Conservation (phyloP, 2,888 invertebrate genomes). For the Hemicrepidius hirtus region DNA sequence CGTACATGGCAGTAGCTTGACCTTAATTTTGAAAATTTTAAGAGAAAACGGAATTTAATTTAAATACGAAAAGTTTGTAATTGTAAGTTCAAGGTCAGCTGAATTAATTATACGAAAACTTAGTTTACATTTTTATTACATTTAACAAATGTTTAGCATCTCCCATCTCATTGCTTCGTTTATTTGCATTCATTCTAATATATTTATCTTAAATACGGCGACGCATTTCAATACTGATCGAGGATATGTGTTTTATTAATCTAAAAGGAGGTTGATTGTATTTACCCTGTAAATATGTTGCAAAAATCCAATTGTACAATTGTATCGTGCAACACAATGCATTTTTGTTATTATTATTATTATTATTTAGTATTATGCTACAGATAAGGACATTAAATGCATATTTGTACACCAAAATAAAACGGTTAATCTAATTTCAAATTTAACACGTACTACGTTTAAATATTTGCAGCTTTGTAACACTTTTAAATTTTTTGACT, state of each 20-base stretch:
- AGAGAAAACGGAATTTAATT: too few species aligned
- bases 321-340: constrained; percentile 20
- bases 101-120: constrained; percentile 11
- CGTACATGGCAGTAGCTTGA: not conserved
- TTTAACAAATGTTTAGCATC: not conserved
- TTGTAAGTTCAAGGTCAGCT: not conserved
- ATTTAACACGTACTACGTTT: constrained; percentile 33
- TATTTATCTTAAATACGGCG: constrained; percentile 12
- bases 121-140: constrained; percentile 15
- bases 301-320: constrained; percentile 19
- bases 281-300: constrained; percentile 46
- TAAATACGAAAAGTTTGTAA: not conserved
- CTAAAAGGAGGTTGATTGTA: constrained; percentile 43
- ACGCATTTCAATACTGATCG: constrained; percentile 40
- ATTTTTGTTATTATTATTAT: constrained; percentile 3
- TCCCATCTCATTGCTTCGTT: not conserved
- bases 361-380: constrained; percentile 6
- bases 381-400: constrained; percentile 35
- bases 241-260: constrained; percentile 44
- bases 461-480: constrained; percentile 48
- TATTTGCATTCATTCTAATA: constrained; percentile 9
- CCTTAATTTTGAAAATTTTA: not conserved
- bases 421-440: constrained; percentile 34
- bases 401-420: constrained; percentile 40
- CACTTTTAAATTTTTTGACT: constrained; percentile 43